phyloP scores from a whole-genome alignment of 1,140 invertebrate genomes.

The Plodia interpunctella region DNA sequence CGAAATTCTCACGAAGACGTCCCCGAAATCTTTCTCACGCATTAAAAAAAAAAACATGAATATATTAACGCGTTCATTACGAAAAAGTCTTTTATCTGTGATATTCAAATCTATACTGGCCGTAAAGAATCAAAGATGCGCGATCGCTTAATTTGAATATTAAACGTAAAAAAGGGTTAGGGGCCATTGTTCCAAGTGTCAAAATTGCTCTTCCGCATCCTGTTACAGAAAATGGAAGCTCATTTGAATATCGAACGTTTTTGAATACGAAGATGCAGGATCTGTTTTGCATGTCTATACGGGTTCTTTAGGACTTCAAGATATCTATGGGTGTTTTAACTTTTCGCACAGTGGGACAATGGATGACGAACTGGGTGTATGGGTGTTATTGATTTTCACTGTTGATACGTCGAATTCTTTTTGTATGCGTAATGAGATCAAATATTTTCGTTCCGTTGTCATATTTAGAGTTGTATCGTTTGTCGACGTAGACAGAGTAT shows the following conservation, averaged over 20 bases:
- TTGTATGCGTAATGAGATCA: constrained; percentile 71
- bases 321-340: constrained; percentile 38
- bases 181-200: constrained; percentile 67
- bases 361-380: constrained; percentile 19
- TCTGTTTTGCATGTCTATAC: constrained; percentile 66
- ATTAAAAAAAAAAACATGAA: constrained; percentile 48
- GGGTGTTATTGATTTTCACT: constrained; percentile 46
- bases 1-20: constrained; percentile 55
- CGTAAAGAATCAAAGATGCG: constrained; percentile 34
- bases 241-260: constrained; percentile 67
- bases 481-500: constrained; percentile 33
- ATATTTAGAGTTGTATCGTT: constrained; percentile 57
- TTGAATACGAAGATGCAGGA: constrained; percentile 32
- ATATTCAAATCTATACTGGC: constrained; percentile 42
- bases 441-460: constrained; percentile 70
- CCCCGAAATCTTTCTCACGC: constrained; percentile 50
- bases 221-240: constrained; percentile 48
- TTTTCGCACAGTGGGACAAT: constrained; percentile 54
- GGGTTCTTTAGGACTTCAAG: constrained; percentile 6
- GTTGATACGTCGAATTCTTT: constrained; percentile 31
- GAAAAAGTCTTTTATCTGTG: constrained; percentile 58
- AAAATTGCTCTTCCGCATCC: constrained; percentile 71
- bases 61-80: constrained; percentile 58
- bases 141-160: constrained; percentile 61
- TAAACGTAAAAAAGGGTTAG: constrained; percentile 58